A percentile compares a stretch with the other conserved stretches of the same genome.
These are phyloP conservation scores for Ceratina australensis DNA, from an alignment of 1,140 invertebrate genomes.

Conservation along the genomic window DNA sequence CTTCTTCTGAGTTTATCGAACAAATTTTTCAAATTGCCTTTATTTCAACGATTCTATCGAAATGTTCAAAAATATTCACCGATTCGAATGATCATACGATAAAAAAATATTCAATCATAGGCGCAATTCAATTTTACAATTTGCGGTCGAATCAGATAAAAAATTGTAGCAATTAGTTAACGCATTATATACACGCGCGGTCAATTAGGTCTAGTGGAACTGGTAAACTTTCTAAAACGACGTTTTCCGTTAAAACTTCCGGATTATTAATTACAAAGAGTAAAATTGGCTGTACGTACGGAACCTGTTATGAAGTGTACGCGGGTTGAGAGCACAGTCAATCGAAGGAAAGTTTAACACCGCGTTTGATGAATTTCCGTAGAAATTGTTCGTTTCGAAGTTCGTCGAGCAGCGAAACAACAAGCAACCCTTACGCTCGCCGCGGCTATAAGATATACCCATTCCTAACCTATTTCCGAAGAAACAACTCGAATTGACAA, in stretches of 20 bases:
- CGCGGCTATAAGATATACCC: not conserved
- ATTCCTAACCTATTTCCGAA: not conserved
- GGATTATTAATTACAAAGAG: constrained; percentile 1
- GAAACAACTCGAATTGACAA: constrained; percentile 21
- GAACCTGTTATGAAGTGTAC: not conserved
- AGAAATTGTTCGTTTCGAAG: constrained; percentile 17
- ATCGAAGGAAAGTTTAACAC: not conserved
- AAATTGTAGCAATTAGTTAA: not conserved
- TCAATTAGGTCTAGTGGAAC: not conserved
- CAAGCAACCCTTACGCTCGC: not conserved
- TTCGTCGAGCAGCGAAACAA: not conserved
- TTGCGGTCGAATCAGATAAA: not conserved
- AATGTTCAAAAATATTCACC: no score
- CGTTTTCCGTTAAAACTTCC: not conserved
- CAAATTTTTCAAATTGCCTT: no score
- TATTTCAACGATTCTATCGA: no score
- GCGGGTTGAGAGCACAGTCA: not conserved
- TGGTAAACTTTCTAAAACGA: not conserved
- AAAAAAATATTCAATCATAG: no score
- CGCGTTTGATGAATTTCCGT: not conserved
- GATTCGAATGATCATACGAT: no score
- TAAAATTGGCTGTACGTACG: no score
- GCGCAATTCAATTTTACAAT: not conserved
- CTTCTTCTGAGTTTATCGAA: no score
- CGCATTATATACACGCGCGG: not conserved